Base-by-base conservation (phyloP, 1,140 invertebrate species). In the Phortica variegata region DNA sequence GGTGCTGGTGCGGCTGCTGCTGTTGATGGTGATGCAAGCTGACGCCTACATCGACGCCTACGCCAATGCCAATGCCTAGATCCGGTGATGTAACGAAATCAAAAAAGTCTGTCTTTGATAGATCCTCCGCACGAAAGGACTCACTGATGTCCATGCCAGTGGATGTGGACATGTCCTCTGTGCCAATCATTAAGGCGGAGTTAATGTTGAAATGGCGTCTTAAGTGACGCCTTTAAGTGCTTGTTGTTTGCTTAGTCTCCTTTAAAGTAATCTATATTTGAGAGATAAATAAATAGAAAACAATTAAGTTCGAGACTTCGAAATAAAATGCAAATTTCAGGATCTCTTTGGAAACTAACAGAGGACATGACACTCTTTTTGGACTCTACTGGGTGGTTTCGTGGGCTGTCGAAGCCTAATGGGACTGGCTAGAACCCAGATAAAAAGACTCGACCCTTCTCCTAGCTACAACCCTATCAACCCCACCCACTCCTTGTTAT, bases 1-100 rank as follows among this genome's bases (percentile, higher is more conserved):
- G 42, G 0, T 50, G 49, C 15, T 40, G 44, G 4, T 57, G 60
- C 12, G 54, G 52, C 17, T 52, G 57, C 13, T 57, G 54, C 40
- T 56, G 61, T 37, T 61, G 36, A 23, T 48, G 56, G 6, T 62
- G 51, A 32, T 52, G 46, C 19, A 60, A 47, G 3, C 50, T 49
- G 20, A 61, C 55, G 29, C 54, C 63, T 32, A 71, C 66, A 19
- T 53, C 61, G 16, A 61, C 56, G n/a, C 66, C 66, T 13, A 75
- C 73, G 7, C 69, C 69, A n/a, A 75, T 63, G 44, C 70, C 73
- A 36, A 76, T 75, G 45, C 73, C 73, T 66, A 75, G 71, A 34
- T 81, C 86, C 43, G 87, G 86, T 4, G 86, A 86, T n/a, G 87
- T 87, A 32, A 90, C 88, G 76, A 91, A 89, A 72, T 91, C 88